Conservation (phyloP, 1,140 invertebrate genomes). For the Drosophila oshimai region DNA sequence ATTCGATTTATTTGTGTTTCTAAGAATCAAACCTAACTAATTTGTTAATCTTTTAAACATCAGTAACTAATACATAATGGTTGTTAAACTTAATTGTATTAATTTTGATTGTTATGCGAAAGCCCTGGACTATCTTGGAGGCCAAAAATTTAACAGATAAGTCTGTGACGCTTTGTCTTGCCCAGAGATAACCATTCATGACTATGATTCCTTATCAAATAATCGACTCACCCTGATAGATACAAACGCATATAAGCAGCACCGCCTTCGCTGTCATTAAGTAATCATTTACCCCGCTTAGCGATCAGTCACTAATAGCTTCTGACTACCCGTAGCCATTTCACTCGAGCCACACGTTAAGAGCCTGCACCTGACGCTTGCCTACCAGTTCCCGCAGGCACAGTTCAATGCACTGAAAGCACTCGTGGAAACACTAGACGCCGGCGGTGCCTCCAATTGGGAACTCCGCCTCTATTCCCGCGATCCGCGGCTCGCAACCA, state of each 20-base stretch:
- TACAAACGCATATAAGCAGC: conserved; percentile 22
- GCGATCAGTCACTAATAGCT: conserved; percentile 47
- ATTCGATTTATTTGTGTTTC: background rate
- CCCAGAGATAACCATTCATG: background rate
- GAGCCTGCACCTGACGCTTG: conserved; percentile 93
- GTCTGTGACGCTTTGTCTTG: background rate
- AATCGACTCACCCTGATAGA: conserved; percentile 2
- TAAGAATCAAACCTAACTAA: background rate
- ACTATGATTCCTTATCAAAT: background rate
- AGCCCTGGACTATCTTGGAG: background rate
- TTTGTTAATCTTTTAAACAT: too few relatives aligned
- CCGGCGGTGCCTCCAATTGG: conserved; percentile 88
- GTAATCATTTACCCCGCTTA: background rate
- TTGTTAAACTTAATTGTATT: background rate
- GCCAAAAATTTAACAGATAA: background rate
- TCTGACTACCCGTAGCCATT: conserved; percentile 84
- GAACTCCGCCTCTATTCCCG: conserved; percentile 93
- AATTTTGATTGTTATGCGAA: too few relatives aligned
- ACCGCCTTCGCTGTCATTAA: background rate
- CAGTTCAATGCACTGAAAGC: conserved; percentile 89
- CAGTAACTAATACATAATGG: too few relatives aligned
- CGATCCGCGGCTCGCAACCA: conserved; percentile 88
- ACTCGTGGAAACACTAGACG: conserved; percentile 88
- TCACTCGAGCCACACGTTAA: conserved; percentile 90
- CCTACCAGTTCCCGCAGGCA: conserved; percentile 91